Evolutionary conservation across 30 jellyfish, hydroid and myxozoan genomes (phyloP).

Genomic region (Aurelia aurita): DNA sequence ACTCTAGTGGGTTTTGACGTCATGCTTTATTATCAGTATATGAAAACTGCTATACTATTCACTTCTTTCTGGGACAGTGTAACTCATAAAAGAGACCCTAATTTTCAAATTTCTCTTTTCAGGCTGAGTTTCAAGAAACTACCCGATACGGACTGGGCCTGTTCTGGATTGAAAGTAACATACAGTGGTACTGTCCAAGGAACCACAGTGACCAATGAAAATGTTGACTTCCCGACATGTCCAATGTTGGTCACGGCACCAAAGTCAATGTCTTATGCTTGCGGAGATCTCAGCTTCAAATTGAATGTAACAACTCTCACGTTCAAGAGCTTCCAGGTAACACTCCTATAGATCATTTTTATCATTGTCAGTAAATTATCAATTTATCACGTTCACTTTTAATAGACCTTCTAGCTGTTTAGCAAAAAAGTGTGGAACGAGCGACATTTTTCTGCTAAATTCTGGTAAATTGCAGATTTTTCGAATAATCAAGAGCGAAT

Average conservation of each 20-base stretch:
- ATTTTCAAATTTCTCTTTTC: not conserved
- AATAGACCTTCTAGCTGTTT: too few relatives aligned
- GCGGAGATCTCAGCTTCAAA: constrained; percentile 20
- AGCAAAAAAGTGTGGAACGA: too few relatives aligned
- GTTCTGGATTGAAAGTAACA: constrained; percentile 26
- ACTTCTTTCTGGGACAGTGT: too few relatives aligned
- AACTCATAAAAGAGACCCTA: not conserved
- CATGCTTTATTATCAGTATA: too few relatives aligned
- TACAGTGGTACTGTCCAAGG: constrained; percentile 45
- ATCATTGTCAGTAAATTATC: too few relatives aligned
- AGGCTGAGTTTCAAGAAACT: constrained; percentile 51
- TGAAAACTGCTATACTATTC: too few relatives aligned
- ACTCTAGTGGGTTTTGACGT: too few relatives aligned
- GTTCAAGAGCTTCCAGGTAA: constrained; percentile 36
- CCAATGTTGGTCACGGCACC: constrained; percentile 30
- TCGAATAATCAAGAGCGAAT: too few relatives aligned
- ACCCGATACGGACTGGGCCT: constrained; percentile 53
- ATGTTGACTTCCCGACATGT: constrained; percentile 7
- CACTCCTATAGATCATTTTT: too few relatives aligned
- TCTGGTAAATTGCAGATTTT: too few relatives aligned
- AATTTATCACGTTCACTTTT: too few relatives aligned
- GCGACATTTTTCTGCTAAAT: too few relatives aligned
- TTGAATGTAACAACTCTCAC: constrained; percentile 3
- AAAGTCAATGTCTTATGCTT: constrained; percentile 49
- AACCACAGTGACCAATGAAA: not conserved